phyloP scores from a whole-genome alignment of 2,888 invertebrate genomes.

The Cephus nigrinus region DNA sequence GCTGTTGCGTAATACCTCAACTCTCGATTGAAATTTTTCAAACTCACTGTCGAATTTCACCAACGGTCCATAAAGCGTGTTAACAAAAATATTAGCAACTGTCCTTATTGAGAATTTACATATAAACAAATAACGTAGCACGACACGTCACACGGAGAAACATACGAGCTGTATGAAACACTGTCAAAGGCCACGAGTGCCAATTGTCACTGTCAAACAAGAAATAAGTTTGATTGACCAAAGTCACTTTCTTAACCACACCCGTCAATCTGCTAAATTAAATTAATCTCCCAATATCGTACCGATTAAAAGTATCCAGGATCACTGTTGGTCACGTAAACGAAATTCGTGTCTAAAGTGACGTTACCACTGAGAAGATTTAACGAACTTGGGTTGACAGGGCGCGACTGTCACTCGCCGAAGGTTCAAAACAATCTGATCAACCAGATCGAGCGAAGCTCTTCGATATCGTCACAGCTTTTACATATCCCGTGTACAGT shows the following conservation, averaged over 20 bases:
- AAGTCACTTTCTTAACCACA: background rate
- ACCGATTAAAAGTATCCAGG: background rate
- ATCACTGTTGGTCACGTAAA: background rate
- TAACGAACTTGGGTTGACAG: background rate
- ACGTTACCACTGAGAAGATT: background rate
- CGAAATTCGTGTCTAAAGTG: background rate
- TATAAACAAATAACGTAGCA: background rate
- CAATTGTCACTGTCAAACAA: no score
- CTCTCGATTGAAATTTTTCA: background rate
- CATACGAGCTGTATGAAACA: background rate
- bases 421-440: background rate
- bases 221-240: background rate
- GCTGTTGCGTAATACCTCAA: background rate
- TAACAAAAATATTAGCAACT: background rate
- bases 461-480: background rate
- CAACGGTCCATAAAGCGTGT: background rate
- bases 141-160: background rate
- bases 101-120: background rate
- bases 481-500: background rate
- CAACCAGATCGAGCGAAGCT: background rate
- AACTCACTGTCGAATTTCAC: background rate
- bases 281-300: background rate
- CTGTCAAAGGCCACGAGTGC: background rate
- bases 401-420: background rate
- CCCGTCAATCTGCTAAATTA: background rate